Percentiles rank a stretch among this genome's conserved stretches.
phyloP scores from a whole-genome alignment of 2,888 invertebrate species.

The Hesperia comma region DNA sequence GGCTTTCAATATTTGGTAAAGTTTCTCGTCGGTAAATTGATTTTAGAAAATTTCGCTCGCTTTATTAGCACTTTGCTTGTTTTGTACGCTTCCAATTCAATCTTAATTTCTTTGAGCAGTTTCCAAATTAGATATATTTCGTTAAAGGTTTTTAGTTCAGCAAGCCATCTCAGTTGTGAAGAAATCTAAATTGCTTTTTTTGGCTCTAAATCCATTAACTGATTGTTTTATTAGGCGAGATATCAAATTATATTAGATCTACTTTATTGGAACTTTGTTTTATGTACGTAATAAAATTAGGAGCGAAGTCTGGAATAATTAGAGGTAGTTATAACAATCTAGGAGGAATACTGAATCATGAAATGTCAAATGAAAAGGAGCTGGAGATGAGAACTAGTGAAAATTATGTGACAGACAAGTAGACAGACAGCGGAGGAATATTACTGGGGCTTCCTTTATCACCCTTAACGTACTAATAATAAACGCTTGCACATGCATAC shows the following conservation, averaged over 20 bases:
- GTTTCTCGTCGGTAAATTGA: constrained; percentile 39
- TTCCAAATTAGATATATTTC: constrained; percentile 14
- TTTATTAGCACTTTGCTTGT: constrained; percentile 40
- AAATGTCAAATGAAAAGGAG: too few relatives aligned
- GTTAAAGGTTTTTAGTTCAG: constrained; percentile 5
- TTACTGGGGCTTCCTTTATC: too few relatives aligned
- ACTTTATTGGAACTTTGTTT: too few relatives aligned
- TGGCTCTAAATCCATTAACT: background rate
- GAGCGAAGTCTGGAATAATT: too few relatives aligned
- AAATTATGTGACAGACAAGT: too few relatives aligned
- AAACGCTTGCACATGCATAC: too few relatives aligned
- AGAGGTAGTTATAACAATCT: too few relatives aligned
- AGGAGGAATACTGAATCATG: too few relatives aligned
- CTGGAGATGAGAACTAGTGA: too few relatives aligned
- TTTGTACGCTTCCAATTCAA: constrained; percentile 34
- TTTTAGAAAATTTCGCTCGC: constrained; percentile 35
- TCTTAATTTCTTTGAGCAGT: constrained; percentile 30
- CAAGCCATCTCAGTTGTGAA: background rate
- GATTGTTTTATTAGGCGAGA: background rate
- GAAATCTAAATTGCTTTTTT: constrained; percentile 2
- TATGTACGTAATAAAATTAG: too few relatives aligned
- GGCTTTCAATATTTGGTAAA: constrained; percentile 41
- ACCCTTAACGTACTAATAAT: too few relatives aligned
- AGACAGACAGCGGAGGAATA: too few relatives aligned
- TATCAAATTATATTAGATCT: background rate